Percentiles rank a stretch among this genome's conserved stretches.
These are phyloP conservation scores for Ennomos fuscantarius DNA, from an alignment of 2,888 invertebrate genomes.

Conservation along the genomic window DNA sequence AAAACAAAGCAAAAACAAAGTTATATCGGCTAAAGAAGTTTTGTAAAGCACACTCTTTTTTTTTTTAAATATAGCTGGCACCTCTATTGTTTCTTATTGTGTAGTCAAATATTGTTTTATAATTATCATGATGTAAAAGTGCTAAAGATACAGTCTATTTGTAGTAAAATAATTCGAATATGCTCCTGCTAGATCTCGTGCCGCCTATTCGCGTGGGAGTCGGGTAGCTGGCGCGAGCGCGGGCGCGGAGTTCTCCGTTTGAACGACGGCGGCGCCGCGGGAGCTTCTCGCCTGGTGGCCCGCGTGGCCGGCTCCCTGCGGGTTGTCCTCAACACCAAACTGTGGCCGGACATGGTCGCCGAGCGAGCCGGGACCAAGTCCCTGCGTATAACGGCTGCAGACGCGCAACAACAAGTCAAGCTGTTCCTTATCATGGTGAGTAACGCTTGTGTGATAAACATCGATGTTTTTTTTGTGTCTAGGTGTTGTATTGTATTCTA, in stretches of 20 bases:
- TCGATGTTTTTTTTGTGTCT: no score
- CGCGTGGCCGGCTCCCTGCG: slow-evolving; percentile 95
- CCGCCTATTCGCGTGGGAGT: slow-evolving; percentile 95
- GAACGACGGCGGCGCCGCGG: slow-evolving; percentile 86
- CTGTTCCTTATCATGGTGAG: slow-evolving; percentile 94
- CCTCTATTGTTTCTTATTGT: no score
- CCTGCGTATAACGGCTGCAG: slow-evolving; percentile 94
- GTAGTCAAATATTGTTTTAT: no score
- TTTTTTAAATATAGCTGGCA: no score
- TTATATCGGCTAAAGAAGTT: no score
- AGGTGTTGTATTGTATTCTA: no score
- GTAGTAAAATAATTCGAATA: no score
- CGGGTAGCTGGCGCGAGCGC: slow-evolving; percentile 94
- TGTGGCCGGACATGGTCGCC: slow-evolving; percentile 97
- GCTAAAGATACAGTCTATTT: no score
- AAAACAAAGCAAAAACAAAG: no score
- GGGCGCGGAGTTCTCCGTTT: slow-evolving; percentile 95
- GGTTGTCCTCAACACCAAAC: slow-evolving; percentile 96
- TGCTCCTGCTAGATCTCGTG: slow-evolving; percentile 87
- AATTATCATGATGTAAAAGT: no score
- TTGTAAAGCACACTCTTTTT: no score
- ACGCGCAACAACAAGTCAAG: slow-evolving; percentile 92
- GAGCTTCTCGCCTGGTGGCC: slow-evolving; percentile 91
- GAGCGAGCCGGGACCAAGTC: slow-evolving; percentile 95
- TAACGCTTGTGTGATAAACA: slow-evolving; percentile 14